Conservation (phyloP, 1,140 invertebrate genomes). For the Semibalanus balanoides region DNA sequence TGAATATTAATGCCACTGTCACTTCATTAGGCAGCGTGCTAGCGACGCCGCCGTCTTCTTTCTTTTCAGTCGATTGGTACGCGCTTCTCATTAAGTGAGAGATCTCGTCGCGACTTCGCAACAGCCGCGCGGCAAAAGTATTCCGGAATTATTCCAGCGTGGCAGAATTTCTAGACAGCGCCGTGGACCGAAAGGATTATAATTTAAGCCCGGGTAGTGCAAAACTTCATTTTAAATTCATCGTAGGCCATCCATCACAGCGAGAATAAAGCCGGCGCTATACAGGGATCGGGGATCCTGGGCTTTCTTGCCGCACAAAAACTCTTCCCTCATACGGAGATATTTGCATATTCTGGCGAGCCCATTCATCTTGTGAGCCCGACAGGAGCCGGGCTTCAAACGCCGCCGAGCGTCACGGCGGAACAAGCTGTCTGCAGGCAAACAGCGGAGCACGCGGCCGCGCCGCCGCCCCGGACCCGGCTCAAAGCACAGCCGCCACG, state of each 20-base stretch:
- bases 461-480: no score
- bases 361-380: background rate
- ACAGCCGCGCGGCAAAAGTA: background rate
- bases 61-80: background rate
- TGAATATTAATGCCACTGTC: background rate
- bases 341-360: background rate
- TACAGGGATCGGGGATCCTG: background rate
- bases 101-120: background rate
- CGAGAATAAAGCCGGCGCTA: background rate
- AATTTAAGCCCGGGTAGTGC: background rate
- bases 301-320: background rate
- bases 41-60: background rate
- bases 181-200: background rate
- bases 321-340: background rate
- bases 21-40: background rate
- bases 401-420: background rate
- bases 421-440: background rate
- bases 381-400: constrained; percentile 1
- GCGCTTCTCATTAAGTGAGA: background rate
- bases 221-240: constrained; percentile 3
- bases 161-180: background rate
- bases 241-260: background rate
- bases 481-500: no score
- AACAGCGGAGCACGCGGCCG: background rate
- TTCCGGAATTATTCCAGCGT: background rate